Conservation (phyloP, 2,888 invertebrate species). For the Tipula unca region DNA sequence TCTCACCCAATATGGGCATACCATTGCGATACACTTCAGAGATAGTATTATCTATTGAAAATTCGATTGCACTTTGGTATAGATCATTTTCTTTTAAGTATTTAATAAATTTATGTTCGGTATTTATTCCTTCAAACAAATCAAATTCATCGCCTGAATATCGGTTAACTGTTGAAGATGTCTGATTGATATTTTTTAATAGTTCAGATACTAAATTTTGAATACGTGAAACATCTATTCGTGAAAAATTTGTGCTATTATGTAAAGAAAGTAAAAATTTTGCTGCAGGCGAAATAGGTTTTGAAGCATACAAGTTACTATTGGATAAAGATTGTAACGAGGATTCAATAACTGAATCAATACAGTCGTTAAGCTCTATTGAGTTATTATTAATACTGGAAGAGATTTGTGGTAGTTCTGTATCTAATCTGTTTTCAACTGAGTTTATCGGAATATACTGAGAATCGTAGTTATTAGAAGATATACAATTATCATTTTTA, state of each 20-base stretch:
- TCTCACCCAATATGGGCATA: neutral
- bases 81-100: neutral
- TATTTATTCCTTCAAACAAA: neutral
- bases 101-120: neutral
- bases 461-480: neutral
- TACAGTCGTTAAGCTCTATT: neutral
- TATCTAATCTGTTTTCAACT: too few species aligned
- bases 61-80: neutral
- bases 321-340: neutral
- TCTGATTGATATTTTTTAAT: neutral
- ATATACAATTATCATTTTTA: neutral
- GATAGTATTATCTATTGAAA: neutral
- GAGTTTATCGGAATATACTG: too few species aligned
- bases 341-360: neutral
- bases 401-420: too few species aligned
- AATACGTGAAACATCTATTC: neutral
- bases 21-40: neutral
- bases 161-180: neutral
- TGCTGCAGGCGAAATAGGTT: neutral
- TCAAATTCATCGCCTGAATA: neutral
- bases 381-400: neutral
- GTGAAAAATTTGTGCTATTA: neutral
- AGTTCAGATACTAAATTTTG: neutral
- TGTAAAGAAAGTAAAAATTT: neutral
- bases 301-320: neutral